phyloP scores from a whole-genome alignment of 2,888 invertebrate species.

The Agrochola lychnidis region DNA sequence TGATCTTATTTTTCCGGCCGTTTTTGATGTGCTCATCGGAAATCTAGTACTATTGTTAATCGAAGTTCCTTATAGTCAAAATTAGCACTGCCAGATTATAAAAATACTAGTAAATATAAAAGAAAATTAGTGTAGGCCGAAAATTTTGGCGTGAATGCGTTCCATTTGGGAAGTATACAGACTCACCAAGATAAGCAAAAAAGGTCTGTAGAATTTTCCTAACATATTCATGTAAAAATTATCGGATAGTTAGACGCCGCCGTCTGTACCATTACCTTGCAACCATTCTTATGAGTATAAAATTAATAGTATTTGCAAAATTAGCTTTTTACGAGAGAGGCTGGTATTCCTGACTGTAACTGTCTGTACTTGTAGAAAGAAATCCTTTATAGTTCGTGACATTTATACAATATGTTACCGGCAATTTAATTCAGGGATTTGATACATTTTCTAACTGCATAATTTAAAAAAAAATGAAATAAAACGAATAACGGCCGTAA shows the following conservation, averaged over 20 bases:
- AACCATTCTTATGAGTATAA: constrained; percentile 62
- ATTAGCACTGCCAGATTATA: constrained; percentile 7
- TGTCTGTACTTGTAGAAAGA: neutral
- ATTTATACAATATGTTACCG: neutral
- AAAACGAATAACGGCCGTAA: neutral
- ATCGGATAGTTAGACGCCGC: neutral
- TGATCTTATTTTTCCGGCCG: too few species aligned
- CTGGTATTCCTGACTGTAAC: constrained; percentile 50
- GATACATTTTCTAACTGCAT: constrained; percentile 13
- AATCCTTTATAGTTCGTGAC: constrained; percentile 2
- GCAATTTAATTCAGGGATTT: neutral
- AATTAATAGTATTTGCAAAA: constrained; percentile 43
- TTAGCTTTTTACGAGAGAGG: constrained; percentile 45
- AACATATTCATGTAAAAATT: neutral
- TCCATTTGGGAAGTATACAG: neutral
- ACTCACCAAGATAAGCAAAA: neutral
- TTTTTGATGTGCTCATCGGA: too few species aligned
- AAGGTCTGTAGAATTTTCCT: neutral
- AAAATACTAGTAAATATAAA: neutral
- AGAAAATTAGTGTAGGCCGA: neutral
- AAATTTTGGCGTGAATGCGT: constrained; percentile 4
- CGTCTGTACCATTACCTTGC: constrained; percentile 22
- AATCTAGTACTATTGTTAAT: too few species aligned
- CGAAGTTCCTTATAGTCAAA: neutral
- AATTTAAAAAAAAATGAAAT: neutral